Evolutionary conservation across 1,140 invertebrate species (phyloP), one percentile per base, ranked within the genome.

Genomic region (Papilio polyxenes): DNA sequence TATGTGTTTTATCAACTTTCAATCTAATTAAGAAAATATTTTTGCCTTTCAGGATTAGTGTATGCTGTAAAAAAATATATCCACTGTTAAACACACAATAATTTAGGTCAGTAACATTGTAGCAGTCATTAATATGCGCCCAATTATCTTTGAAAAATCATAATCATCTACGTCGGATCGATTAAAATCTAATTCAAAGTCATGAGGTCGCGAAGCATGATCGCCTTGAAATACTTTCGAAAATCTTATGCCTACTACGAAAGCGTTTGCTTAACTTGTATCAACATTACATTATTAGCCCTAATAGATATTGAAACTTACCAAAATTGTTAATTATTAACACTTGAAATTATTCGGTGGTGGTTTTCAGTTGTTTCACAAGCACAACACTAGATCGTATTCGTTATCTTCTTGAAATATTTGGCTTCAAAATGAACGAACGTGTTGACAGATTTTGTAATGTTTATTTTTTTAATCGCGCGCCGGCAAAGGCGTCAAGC

Each of bases 181-280:
- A 80, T 65, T 65, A 81, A 82, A 86, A 83, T 82, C 81, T 87
- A 83, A 87, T 87, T 87, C 85, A 89, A 89, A 87, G 81, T 86
- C 84, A 87, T 83, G 88, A 82, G 82, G 86, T 83, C 83, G 84
- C 87, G 89, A 89, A 88, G 88, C 89, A 91, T 81, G 93, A 91
- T 93, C 89, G 89, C 92, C 93, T 94, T 94, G 93, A 91, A 93
- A 94, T 93, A 94, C 93, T 94, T 94, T 94, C 93, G 83, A 93
- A 91, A 90, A 87, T 90, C 88, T 88, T 89, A 89, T 89, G 31
- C 31, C 31, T 65, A 65, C 90, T 92, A 91, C 89, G 89, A 92
- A 92, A 92, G 89, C 88, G 88, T 92, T 92, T 92, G 89, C 88
- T 87, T 89, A 89, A 89, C 85, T 88, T 83, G 86, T 91, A 87